Conservation (phyloP, 2,888 invertebrate genomes). For the Geotrupes spiniger region DNA sequence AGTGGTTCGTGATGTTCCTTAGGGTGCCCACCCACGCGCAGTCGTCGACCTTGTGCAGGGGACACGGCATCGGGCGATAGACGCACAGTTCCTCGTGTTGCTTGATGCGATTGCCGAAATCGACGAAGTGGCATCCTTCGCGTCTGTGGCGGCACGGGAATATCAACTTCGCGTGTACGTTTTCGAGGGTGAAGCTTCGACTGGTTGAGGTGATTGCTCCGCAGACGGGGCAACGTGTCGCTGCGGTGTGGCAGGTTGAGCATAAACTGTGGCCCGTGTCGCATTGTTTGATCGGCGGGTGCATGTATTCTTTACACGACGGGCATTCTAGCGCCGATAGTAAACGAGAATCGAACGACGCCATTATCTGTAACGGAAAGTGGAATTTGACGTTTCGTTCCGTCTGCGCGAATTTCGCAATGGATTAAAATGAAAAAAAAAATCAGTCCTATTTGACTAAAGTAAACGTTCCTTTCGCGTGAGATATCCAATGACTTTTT, state of each 20-base stretch:
- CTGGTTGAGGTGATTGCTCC: slow-evolving; percentile 11
- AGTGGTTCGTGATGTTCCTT: slow-evolving; percentile 26
- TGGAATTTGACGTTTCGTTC: no score
- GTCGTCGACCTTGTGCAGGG: slow-evolving; percentile 22
- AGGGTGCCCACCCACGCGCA: slow-evolving; percentile 29
- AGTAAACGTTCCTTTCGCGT: no score
- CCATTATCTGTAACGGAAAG: no score
- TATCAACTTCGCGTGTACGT: slow-evolving; percentile 19
- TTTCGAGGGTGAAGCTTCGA: slow-evolving; percentile 24
- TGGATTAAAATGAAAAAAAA: no score
- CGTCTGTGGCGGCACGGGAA: slow-evolving; percentile 29
- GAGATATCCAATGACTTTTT: no score
- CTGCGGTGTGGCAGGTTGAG: slow-evolving; percentile 19
- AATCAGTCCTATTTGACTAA: no score
- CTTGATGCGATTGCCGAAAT: slow-evolving; percentile 24
- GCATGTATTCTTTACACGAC: slow-evolving; percentile 27
- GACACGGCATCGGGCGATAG: slow-evolving; percentile 25
- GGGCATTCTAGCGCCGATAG: slow-evolving; percentile 26
- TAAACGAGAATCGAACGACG: no score
- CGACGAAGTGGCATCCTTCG: slow-evolving; percentile 26
- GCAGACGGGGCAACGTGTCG: slow-evolving; percentile 26
- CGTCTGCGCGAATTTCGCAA: no score
- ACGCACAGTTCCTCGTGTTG: slow-evolving; percentile 28
- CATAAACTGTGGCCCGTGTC: slow-evolving; percentile 27
- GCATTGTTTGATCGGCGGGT: slow-evolving; percentile 29